phyloP scores from a whole-genome alignment of 1,140 invertebrate genomes.

The Bombus haemorrhoidalis region DNA sequence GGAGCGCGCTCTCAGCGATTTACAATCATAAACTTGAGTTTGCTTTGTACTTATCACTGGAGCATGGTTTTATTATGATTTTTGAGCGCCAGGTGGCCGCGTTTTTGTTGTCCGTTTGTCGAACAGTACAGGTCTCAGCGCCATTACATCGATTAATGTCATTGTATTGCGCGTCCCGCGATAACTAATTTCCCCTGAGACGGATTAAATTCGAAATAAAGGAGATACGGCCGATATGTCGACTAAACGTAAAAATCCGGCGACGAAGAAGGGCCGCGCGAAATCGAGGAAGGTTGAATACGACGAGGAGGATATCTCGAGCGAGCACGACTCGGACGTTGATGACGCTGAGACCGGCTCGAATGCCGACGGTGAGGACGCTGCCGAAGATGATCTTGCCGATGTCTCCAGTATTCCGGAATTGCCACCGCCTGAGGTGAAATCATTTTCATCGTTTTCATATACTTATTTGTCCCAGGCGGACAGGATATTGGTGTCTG shows the following conservation, averaged over 20 bases:
- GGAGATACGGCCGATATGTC: conserved; percentile 66
- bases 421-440: conserved; percentile 78
- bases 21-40: conserved; percentile 68
- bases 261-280: conserved; percentile 74
- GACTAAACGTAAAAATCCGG: conserved; percentile 74
- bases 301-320: conserved; percentile 81
- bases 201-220: conserved; percentile 12
- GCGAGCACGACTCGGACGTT: conserved; percentile 79
- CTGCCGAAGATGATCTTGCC: conserved; percentile 74
- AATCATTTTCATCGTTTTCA: conserved; percentile 43
- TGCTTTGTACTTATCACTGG: conserved; percentile 70
- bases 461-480: conserved; percentile 15
- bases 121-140: conserved; percentile 58
- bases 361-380: conserved; percentile 76
- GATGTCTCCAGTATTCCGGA: conserved; percentile 76
- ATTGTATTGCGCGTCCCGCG: conserved; percentile 36
- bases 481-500: background rate
- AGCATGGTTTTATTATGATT: conserved; percentile 76
- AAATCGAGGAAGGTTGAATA: conserved; percentile 79
- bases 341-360: conserved; percentile 78
- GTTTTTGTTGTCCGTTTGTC: conserved; percentile 67
- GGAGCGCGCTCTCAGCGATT: conserved; percentile 57
- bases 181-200: background rate
- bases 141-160: conserved; percentile 75
- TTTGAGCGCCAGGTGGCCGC: conserved; percentile 75